phyloP scores from a whole-genome alignment of 2,113 vertebrate species.

The Nannospalax galili region DNA sequence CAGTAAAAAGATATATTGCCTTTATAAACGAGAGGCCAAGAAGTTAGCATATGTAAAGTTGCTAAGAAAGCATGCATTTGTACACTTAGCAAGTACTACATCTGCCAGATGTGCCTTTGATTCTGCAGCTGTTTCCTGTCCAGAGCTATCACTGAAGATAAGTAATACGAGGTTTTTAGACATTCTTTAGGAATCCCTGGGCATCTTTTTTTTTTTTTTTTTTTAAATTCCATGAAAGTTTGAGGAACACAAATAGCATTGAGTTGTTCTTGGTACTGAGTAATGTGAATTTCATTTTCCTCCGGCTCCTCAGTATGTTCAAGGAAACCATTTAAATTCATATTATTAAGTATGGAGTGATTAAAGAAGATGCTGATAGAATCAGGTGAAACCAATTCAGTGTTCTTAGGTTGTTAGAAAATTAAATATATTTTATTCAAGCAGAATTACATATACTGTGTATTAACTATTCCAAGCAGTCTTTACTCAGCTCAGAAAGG shows the following conservation, averaged over 20 bases:
- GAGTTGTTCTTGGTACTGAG: conserved; percentile 76
- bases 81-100: conserved; percentile 54
- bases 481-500: conserved; percentile 90
- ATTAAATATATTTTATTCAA: conserved; percentile 86
- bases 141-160: conserved; percentile 71
- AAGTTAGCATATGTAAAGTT: conserved; percentile 63
- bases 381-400: conserved; percentile 82
- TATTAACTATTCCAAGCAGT: conserved; percentile 88
- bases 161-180: conserved; percentile 60
- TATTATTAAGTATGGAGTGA: conserved; percentile 82
- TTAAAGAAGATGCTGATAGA: conserved; percentile 79
- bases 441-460: conserved; percentile 83
- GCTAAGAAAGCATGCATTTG: conserved; percentile 60
- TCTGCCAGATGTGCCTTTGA: conserved; percentile 73
- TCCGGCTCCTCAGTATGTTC: conserved; percentile 62
- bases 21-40: conserved; percentile 61
- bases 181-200: conserved; percentile 76
- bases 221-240: conserved; percentile 79
- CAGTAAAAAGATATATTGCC: conserved; percentile 54
- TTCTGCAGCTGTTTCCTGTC: conserved; percentile 72
- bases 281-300: conserved; percentile 79
- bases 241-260: conserved; percentile 78
- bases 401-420: conserved; percentile 82
- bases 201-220: conserved; percentile 78
- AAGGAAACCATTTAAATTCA: conserved; percentile 78